phyloP scores from a whole-genome alignment of 2,113 vertebrate species.

The Sitta europaea region DNA sequence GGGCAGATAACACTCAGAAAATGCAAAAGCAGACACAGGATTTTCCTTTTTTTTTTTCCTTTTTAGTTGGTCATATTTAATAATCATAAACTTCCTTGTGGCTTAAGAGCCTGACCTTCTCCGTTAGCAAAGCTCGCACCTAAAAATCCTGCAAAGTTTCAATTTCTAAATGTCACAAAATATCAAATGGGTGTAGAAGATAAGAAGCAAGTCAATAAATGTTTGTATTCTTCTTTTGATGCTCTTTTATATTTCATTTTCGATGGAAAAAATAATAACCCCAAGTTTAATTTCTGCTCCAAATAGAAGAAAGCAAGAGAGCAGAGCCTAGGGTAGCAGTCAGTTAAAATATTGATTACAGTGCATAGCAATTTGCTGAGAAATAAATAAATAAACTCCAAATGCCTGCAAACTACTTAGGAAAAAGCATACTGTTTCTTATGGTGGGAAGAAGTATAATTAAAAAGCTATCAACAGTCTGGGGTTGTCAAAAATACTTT shows the following conservation, averaged over 20 bases:
- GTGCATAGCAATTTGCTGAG: constrained; percentile 49
- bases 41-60: background rate
- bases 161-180: constrained; percentile 70
- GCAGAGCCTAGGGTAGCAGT: background rate
- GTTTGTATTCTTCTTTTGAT: constrained; percentile 54
- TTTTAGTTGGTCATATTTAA: constrained; percentile 12
- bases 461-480: constrained; percentile 73
- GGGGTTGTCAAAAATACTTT: constrained; percentile 72
- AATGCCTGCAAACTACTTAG: constrained; percentile 55
- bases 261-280: background rate
- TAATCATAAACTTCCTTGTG: constrained; percentile 49
- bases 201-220: constrained; percentile 57
- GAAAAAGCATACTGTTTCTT: constrained; percentile 40
- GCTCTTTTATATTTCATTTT: constrained; percentile 42
- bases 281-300: constrained; percentile 28
- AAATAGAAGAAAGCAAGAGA: background rate
- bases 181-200: constrained; percentile 57
- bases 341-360: constrained; percentile 67
- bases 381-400: constrained; percentile 49
- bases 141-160: constrained; percentile 55
- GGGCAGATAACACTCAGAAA: background rate
- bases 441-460: constrained; percentile 64
- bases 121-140: background rate
- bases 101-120: constrained; percentile 49
- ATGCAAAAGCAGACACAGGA: background rate